Evolutionary conservation across 1,140 invertebrate species (phyloP).

Genomic region (Nymphalis io): DNA sequence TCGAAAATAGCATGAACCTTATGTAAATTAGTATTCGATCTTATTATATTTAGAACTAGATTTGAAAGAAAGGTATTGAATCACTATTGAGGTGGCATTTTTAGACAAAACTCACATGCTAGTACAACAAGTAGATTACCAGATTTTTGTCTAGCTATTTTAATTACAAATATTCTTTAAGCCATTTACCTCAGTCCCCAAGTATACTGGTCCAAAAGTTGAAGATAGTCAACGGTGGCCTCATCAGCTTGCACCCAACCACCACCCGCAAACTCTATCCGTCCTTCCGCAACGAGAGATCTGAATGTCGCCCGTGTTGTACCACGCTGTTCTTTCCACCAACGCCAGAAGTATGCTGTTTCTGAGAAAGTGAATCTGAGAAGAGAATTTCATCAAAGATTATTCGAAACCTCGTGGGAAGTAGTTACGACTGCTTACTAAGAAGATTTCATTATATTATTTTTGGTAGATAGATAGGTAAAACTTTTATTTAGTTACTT

Average conservation of each 20-base stretch:
- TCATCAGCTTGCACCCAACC: conserved; percentile 89
- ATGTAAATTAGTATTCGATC: no score
- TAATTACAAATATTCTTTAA: not conserved
- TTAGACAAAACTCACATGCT: no score
- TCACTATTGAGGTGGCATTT: no score
- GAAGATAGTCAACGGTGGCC: conserved; percentile 89
- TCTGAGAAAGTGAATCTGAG: conserved; percentile 86
- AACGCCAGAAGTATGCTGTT: conserved; percentile 93
- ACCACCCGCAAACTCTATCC: conserved; percentile 88
- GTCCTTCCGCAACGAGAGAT: conserved; percentile 82
- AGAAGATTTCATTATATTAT: no score
- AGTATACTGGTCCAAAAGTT: conserved; percentile 92
- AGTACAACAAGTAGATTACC: no score
- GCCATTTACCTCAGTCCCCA: conserved; percentile 81
- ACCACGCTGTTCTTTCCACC: conserved; percentile 89
- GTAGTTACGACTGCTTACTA: no score
- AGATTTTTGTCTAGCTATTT: no score
- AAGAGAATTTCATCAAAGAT: conserved; percentile 7
- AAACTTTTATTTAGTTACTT: no score
- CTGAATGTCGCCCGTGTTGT: conserved; percentile 72
- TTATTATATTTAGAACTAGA: no score
- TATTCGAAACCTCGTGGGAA: conserved; percentile 7
- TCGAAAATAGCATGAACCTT: no score
- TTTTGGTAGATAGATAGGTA: no score
- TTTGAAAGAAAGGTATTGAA: no score